These are phyloP conservation scores for Cyprinodon variegatus DNA, from an alignment of 2,113 vertebrate species.

Conservation along the genomic window DNA sequence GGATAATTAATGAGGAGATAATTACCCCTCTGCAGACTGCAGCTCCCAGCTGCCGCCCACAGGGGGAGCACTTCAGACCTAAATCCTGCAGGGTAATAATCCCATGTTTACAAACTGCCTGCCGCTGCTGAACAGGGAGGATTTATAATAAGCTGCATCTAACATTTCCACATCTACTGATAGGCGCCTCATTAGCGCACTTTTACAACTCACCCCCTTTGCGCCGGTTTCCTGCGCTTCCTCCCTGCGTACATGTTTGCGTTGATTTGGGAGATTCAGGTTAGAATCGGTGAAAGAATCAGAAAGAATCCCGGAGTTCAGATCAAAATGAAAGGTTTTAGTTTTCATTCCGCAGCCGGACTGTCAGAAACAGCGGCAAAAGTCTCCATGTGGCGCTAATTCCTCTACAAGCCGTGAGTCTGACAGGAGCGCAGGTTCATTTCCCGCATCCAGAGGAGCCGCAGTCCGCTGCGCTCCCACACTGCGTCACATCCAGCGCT, in stretches of 20 bases:
- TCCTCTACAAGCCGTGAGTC: neutral
- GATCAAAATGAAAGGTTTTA: neutral
- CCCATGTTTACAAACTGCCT: conserved; percentile 14
- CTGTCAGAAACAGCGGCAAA: neutral
- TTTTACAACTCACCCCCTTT: conserved; percentile 63
- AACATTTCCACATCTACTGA: neutral
- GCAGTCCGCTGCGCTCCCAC: neutral
- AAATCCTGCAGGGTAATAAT: neutral
- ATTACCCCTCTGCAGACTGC: neutral
- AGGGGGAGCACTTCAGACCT: neutral
- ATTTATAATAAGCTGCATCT: conserved; percentile 1
- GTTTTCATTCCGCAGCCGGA: neutral
- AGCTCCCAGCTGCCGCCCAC: neutral
- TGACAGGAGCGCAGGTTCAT: neutral
- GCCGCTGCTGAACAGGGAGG: conserved; percentile 1
- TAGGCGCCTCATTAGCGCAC: neutral
- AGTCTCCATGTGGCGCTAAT: neutral
- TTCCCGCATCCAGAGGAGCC: too few species aligned
- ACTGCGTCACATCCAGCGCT: neutral
- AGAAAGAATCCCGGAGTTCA: neutral
- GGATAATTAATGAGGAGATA: neutral
- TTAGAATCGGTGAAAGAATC: neutral
- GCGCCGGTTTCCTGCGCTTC: conserved; percentile 73
- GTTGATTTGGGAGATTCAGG: neutral
- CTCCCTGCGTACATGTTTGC: conserved; percentile 70